Evolutionary conservation across 2,113 vertebrate species (phyloP), one percentile per base, ranked within the genome.

Genomic region (Pteronura brasiliensis): DNA sequence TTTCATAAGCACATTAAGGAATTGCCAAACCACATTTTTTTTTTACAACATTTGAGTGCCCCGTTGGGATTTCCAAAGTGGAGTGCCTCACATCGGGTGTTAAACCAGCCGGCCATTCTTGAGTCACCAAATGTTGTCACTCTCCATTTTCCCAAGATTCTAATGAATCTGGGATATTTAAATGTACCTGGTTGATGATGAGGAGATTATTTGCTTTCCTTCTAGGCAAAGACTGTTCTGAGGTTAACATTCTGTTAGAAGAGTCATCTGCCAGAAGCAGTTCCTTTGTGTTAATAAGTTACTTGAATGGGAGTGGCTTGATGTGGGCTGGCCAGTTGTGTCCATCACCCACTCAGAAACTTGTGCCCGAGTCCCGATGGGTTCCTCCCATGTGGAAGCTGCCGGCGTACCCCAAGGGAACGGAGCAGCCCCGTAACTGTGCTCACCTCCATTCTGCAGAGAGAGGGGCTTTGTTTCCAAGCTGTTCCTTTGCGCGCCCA

Each of bases 351-450:
- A 7, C 4, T 61, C 4, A 63, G 59, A 87, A 39, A 67, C 42
- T 7, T 13, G 9, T 47, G 87, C 47, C 52, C 6, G 0, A 6
- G 47, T 21, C 25, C 14, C 1, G 10, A 8, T 44, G 49, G 39
- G 7, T 42, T 7, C 29, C 47, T 57, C 23, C 21, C 55, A 23
- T 6, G 2, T 36, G 14, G 8, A 55, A 34, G n/a, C 76, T 21
- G 0, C 42, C 67, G 3, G n/a, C 61, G 13, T 18, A 3, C 4
- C 6, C 34, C 76, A 15, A 6, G 6, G 29, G 27, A 55, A 10
- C 9, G 0, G 27, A 1, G 8, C 1, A 8, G 61, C 44, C 87
- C 52, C 55, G 10, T 47, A 23, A 2, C 67, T 42, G 18, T n/a
- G 77, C 59, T 49, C n/a, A 29, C 29, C 83, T 59, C 49, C 8